Percentiles rank a stretch among this genome's conserved stretches.
Evolutionary conservation across 2,113 vertebrate species (phyloP).

Genomic region (Gnathonemus echidnorhynchus): DNA sequence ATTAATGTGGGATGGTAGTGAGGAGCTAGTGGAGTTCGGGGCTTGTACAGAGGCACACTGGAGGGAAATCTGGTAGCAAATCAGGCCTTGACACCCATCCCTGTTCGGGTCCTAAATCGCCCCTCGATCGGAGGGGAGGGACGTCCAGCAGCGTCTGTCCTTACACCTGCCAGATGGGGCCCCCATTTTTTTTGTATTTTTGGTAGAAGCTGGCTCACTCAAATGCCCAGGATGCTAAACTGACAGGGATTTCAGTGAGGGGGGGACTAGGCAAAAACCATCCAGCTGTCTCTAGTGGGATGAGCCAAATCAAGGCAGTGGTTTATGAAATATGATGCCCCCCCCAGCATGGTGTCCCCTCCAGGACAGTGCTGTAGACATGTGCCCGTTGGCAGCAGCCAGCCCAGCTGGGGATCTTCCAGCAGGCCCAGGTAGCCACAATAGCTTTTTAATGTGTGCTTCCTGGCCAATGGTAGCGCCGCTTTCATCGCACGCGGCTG

Average conservation of each 20-base stretch:
- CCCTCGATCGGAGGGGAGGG: neutral
- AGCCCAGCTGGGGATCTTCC: conserved; percentile 40
- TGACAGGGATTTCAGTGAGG: conserved; percentile 34
- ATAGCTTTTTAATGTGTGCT: conserved; percentile 49
- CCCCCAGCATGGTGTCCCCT: neutral
- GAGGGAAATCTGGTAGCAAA: neutral
- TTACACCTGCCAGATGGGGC: neutral
- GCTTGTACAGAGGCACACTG: neutral
- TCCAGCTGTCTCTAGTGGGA: conserved; percentile 38
- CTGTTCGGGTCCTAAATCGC: neutral
- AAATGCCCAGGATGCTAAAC: conserved; percentile 41
- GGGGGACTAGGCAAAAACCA: conserved; percentile 32
- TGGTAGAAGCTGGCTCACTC: conserved; percentile 36
- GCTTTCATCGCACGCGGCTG: conserved; percentile 47
- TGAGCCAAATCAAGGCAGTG: neutral
- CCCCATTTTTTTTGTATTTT: conserved; percentile 25
- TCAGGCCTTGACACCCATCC: neutral
- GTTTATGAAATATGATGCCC: conserved; percentile 10
- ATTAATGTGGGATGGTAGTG: neutral
- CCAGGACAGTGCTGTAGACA: conserved; percentile 27
- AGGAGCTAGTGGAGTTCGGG: neutral
- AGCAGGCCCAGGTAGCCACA: conserved; percentile 40
- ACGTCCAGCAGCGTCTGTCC: neutral
- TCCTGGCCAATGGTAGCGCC: conserved; percentile 39
- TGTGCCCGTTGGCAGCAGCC: conserved; percentile 32